A percentile compares a stretch with the other conserved stretches of the same genome.
Conservation (phyloP, 2,113 vertebrate genomes). For the Dendropsophus ebraccatus region DNA sequence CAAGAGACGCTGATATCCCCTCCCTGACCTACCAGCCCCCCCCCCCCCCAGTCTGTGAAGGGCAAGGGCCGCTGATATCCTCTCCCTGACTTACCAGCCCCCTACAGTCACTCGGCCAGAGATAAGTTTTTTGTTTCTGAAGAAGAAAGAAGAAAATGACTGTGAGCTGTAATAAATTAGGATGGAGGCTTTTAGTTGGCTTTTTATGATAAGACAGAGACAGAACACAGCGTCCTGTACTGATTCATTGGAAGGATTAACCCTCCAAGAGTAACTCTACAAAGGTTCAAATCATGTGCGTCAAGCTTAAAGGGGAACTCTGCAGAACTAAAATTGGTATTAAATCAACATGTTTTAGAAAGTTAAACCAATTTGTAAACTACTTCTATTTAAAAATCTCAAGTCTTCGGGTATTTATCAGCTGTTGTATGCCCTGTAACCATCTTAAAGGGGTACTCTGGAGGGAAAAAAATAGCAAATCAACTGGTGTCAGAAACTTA, state of each 20-base stretch:
- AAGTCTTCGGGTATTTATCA: too few relatives aligned
- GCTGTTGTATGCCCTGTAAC: too few relatives aligned
- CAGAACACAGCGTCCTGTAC: conserved; percentile 61
- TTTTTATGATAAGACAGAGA: conserved; percentile 78
- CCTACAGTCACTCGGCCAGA: conserved; percentile 63
- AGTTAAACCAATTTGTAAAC: too few relatives aligned
- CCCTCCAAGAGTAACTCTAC: background rate
- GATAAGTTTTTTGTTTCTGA: conserved; percentile 73
- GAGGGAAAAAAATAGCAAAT: too few relatives aligned
- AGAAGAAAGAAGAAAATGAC: conserved; percentile 74
- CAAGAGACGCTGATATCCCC: conserved; percentile 67
- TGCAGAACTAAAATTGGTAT: too few relatives aligned
- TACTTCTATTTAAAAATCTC: too few relatives aligned
- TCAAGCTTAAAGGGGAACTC: too few relatives aligned
- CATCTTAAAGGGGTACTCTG: too few relatives aligned
- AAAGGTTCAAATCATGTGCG: background rate
- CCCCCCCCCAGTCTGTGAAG: conserved; percentile 60
- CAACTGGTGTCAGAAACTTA: too few relatives aligned
- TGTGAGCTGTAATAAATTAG: conserved; percentile 75
- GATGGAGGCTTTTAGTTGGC: conserved; percentile 78
- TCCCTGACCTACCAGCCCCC: conserved; percentile 66
- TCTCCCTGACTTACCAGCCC: conserved; percentile 68
- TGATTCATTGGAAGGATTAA: background rate
- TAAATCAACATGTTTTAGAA: too few relatives aligned
- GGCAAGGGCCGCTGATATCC: conserved; percentile 67